These are phyloP conservation scores for Crepidodera aurea DNA, from an alignment of 2,888 invertebrate species.

Conservation along the genomic window DNA sequence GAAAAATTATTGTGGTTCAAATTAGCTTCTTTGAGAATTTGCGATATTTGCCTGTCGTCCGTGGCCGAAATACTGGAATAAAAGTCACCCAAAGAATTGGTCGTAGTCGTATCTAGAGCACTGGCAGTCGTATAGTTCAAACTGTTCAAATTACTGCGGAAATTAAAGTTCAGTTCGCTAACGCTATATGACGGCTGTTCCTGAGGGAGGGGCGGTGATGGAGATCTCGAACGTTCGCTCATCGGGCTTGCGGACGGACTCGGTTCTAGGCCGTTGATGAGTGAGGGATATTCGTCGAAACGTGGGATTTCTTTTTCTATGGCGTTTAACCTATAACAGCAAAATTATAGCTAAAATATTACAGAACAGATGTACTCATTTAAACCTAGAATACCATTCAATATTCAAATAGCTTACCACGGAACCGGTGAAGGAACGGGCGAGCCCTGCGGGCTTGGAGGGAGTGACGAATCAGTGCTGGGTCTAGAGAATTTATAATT, in stretches of 20 bases:
- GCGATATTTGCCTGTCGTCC: conserved; percentile 56
- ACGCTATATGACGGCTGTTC: conserved; percentile 55
- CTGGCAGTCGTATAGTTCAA: conserved; percentile 42
- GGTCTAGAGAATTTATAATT: conserved; percentile 72
- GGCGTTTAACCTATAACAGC: conserved; percentile 49
- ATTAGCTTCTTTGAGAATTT: conserved; percentile 57
- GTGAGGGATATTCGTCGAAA: conserved; percentile 51
- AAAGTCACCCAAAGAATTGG: conserved; percentile 46
- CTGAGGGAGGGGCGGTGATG: conserved; percentile 54
- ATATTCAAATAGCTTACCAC: conserved; percentile 49
- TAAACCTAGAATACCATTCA: too few relatives aligned
- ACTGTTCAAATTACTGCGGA: conserved; percentile 37
- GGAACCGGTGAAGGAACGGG: conserved; percentile 57
- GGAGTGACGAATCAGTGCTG: conserved; percentile 60
- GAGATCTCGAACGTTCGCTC: conserved; percentile 55
- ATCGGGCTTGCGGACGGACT: conserved; percentile 46
- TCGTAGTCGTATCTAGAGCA: conserved; percentile 38
- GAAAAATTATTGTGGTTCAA: conserved; percentile 41
- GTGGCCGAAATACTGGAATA: conserved; percentile 46
- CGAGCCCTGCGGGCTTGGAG: conserved; percentile 55
- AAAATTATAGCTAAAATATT: background rate
- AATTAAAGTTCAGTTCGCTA: conserved; percentile 46
- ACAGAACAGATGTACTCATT: too few relatives aligned
- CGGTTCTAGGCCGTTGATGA: conserved; percentile 55
- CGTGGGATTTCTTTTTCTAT: conserved; percentile 54